Conservation (phyloP, 2,113 vertebrate genomes). For the Orientallactaga bullata region DNA sequence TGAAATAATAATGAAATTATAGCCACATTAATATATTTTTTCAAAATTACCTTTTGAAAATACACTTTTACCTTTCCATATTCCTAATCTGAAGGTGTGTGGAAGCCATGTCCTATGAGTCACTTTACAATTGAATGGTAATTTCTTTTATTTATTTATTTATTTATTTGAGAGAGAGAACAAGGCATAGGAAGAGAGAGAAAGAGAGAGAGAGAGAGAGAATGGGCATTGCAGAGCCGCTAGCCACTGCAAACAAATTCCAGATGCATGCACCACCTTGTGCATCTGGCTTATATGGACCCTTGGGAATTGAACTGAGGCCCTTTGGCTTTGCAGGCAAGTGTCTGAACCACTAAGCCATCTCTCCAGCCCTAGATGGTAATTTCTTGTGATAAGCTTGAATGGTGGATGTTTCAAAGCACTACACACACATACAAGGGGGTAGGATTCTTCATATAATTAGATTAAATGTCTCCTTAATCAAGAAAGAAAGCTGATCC, state of each 20-base stretch:
- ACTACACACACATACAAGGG: neutral
- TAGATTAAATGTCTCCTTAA: neutral
- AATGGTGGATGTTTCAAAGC: neutral
- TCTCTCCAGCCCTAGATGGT: too few relatives aligned
- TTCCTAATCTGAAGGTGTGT: neutral
- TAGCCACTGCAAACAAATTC: too few relatives aligned
- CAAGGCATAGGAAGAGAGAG: too few relatives aligned
- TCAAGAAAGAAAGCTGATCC: neutral
- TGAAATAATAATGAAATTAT: neutral
- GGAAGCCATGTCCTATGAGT: neutral
- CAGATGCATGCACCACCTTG: too few relatives aligned
- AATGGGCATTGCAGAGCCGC: too few relatives aligned
- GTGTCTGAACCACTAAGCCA: too few relatives aligned
- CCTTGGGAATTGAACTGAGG: too few relatives aligned
- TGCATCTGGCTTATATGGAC: too few relatives aligned
- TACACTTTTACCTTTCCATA: neutral
- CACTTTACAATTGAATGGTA: neutral
- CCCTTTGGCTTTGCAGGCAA: too few relatives aligned
- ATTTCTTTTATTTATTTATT: too few relatives aligned
- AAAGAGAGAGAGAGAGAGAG: too few relatives aligned
- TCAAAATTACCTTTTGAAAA: constrained; percentile 15
- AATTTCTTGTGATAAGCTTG: constrained; percentile 1
- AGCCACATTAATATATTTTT: neutral
- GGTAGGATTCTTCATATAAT: constrained; percentile 9
- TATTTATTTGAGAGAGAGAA: too few relatives aligned